Evolutionary conservation across 2,888 invertebrate genomes (phyloP).

Genomic region (Parnassius orleans): DNA sequence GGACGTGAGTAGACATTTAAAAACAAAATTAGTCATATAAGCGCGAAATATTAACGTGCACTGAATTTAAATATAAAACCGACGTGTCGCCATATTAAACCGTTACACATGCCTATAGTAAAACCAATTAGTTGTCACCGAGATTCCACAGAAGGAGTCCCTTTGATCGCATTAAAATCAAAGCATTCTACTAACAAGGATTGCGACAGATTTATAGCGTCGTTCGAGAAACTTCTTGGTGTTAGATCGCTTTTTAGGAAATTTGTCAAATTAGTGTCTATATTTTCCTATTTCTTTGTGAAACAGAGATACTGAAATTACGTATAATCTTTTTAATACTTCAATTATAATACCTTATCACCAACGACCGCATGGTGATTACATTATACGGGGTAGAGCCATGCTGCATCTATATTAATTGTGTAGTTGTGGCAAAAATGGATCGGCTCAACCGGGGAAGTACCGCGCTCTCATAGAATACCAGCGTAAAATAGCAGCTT

Average conservation of each 20-base stretch:
- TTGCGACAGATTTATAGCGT: conserved; percentile 72
- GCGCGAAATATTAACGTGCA: conserved; percentile 45
- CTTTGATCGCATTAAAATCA: conserved; percentile 73
- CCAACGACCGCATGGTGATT: too few relatives aligned
- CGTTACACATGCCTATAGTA: conserved; percentile 41
- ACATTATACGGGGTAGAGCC: too few relatives aligned
- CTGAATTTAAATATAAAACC: conserved; percentile 41
- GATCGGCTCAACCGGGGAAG: too few relatives aligned
- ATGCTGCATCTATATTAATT: too few relatives aligned
- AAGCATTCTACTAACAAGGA: conserved; percentile 68
- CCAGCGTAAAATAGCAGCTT: too few relatives aligned
- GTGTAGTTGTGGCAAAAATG: too few relatives aligned
- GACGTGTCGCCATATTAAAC: conserved; percentile 50
- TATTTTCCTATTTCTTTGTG: conserved; percentile 6
- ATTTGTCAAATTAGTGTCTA: conserved; percentile 27
- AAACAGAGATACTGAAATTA: background rate
- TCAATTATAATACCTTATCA: too few relatives aligned
- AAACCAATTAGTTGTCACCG: conserved; percentile 70
- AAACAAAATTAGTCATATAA: conserved; percentile 55
- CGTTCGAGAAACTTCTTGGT: conserved; percentile 56
- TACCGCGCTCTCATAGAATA: too few relatives aligned
- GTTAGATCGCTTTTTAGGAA: conserved; percentile 47
- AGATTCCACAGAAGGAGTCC: conserved; percentile 52
- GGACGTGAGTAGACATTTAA: conserved; percentile 66
- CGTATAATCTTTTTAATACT: too few relatives aligned